phyloP scores from a whole-genome alignment of 64 coral and sea anemone genomes.

The Dendronephthya gigantea region DNA sequence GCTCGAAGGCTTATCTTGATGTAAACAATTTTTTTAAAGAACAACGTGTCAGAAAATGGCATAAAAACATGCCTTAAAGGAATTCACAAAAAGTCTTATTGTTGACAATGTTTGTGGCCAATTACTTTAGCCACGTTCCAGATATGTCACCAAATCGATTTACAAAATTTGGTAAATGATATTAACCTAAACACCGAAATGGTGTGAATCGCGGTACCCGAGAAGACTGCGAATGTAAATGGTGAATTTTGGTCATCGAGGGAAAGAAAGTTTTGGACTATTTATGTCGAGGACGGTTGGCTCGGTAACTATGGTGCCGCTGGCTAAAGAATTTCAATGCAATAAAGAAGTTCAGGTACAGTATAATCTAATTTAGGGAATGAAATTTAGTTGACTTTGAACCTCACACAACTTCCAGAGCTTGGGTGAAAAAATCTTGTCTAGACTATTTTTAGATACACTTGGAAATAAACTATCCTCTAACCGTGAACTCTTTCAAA shows the following conservation, averaged over 20 bases:
- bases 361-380: not conserved
- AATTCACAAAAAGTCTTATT: too few species aligned
- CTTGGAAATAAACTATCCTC: too few species aligned
- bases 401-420: too few species aligned
- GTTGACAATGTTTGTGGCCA: too few species aligned
- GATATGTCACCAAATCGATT: not conserved
- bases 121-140: not conserved
- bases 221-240: not conserved
- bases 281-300: slow-evolving; percentile 7
- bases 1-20: too few species aligned
- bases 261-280: not conserved
- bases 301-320: not conserved
- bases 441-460: too few species aligned
- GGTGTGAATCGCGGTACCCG: not conserved
- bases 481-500: too few species aligned
- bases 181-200: not conserved
- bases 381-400: too few species aligned
- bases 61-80: too few species aligned
- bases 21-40: too few species aligned
- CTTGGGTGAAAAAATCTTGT: too few species aligned
- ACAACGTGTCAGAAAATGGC: too few species aligned
- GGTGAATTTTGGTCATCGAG: not conserved
- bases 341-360: not conserved
- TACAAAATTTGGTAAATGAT: not conserved
- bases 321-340: not conserved